Evolutionary conservation across 2,888 invertebrate genomes (phyloP).

Genomic region (Synanthedon vespiformis): DNA sequence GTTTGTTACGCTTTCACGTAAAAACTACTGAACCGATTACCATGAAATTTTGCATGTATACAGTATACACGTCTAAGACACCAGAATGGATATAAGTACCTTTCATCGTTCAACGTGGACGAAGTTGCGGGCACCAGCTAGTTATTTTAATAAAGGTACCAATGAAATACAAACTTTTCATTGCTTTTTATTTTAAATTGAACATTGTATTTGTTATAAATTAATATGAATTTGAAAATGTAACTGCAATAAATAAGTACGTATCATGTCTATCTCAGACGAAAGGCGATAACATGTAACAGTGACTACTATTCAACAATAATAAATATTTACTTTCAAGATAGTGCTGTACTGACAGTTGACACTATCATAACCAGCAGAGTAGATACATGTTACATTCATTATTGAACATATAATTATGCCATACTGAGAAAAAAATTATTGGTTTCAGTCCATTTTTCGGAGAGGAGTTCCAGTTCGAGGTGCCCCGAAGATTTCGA

Average conservation of each 20-base stretch:
- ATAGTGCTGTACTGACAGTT: slow-evolving; percentile 20
- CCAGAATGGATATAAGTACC: no score
- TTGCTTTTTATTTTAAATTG: no score
- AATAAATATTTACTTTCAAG: slow-evolving; percentile 22
- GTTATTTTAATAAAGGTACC: no score
- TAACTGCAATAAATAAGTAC: slow-evolving; percentile 20
- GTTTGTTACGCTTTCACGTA: no score
- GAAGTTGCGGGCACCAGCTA: no score
- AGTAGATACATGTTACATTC: neutral
- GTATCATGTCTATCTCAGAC: slow-evolving; percentile 16
- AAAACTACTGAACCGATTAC: no score
- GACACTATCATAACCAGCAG: slow-evolving; percentile 12
- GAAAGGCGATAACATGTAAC: slow-evolving; percentile 31
- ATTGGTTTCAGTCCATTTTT: slow-evolving; percentile 83
- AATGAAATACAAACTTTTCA: no score
- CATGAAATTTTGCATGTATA: no score
- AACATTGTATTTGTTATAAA: no score
- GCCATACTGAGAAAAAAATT: neutral
- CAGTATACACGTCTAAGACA: no score
- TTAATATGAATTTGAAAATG: slow-evolving; percentile 10
- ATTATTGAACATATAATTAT: neutral
- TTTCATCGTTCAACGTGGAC: no score
- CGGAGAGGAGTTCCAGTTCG: slow-evolving; percentile 93
- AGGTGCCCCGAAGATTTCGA: slow-evolving; percentile 90
- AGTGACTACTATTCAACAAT: slow-evolving; percentile 20